These are phyloP conservation scores for Holacanthus passer DNA, from an alignment of 2,113 vertebrate genomes.

Conservation along the genomic window DNA sequence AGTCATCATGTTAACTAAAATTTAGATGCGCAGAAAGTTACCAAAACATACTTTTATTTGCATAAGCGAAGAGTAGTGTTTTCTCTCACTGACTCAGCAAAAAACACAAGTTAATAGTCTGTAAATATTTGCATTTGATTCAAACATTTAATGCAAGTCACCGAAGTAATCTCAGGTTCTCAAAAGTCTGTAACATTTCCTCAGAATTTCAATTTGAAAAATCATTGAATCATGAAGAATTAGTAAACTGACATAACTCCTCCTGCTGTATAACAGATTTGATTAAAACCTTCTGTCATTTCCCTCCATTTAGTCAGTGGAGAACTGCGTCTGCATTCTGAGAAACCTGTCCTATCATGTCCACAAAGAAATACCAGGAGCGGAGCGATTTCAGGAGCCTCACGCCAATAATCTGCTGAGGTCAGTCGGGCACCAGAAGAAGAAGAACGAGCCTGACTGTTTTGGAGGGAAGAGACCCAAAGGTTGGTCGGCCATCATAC, in stretches of 20 bases:
- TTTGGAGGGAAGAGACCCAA: slow-evolving; percentile 94
- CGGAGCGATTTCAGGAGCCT: slow-evolving; percentile 90
- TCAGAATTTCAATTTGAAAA: not conserved
- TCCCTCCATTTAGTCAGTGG: slow-evolving; percentile 88
- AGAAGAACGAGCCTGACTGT: slow-evolving; percentile 92
- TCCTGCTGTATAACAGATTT: not conserved
- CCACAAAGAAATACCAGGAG: slow-evolving; percentile 96
- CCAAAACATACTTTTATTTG: not conserved
- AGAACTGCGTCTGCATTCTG: slow-evolving; percentile 98
- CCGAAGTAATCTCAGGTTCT: not conserved
- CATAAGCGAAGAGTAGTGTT: not conserved
- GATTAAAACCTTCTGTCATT: slow-evolving; percentile 19
- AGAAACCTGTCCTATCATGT: slow-evolving; percentile 97
- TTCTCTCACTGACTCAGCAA: not conserved
- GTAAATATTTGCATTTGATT: not conserved
- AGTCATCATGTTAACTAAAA: slow-evolving; percentile 2
- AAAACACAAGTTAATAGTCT: not conserved
- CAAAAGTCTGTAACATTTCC: not conserved
- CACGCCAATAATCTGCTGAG: slow-evolving; percentile 81
- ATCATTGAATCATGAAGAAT: not conserved
- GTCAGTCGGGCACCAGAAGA: slow-evolving; percentile 87
- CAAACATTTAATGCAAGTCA: not conserved
- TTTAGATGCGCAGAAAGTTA: not conserved
- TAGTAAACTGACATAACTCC: too few relatives aligned
- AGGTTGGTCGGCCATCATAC: slow-evolving; percentile 81